phyloP scores from a whole-genome alignment of 2,888 invertebrate species.

The Aleiodes testaceus region DNA sequence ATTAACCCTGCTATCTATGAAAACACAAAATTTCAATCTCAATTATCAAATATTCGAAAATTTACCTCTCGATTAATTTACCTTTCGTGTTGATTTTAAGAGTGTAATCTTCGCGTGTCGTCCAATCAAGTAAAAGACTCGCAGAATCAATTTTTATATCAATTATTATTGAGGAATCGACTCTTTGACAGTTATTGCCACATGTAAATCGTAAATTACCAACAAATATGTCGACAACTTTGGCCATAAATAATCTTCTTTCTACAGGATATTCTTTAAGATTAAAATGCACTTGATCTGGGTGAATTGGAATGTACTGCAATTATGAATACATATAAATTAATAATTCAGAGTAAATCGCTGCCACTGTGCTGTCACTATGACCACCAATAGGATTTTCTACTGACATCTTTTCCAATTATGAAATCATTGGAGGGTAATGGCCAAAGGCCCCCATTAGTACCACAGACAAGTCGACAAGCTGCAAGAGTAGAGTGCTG shows the following conservation, averaged over 20 bases:
- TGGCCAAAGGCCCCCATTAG: conserved; percentile 61
- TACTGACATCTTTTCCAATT: conserved; percentile 56
- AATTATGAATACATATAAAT: background rate
- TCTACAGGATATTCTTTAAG: conserved; percentile 58
- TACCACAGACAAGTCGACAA: conserved; percentile 60
- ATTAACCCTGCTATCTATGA: conserved; percentile 73
- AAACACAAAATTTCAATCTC: background rate
- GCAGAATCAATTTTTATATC: conserved; percentile 75
- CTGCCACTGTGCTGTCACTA: too few relatives aligned
- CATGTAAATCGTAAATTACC: conserved; percentile 78
- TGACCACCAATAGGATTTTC: background rate
- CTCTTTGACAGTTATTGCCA: conserved; percentile 72
- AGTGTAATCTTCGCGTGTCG: conserved; percentile 81
- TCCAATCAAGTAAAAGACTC: conserved; percentile 77
- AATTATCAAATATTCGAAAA: background rate
- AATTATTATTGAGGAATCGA: conserved; percentile 76
- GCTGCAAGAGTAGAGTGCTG: conserved; percentile 58
- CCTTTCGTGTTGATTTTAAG: conserved; percentile 77
- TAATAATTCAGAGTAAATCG: too few relatives aligned
- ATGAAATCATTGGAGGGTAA: conserved; percentile 56
- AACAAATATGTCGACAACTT: conserved; percentile 76
- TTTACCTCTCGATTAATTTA: too few relatives aligned
- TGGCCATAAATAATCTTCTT: conserved; percentile 74
- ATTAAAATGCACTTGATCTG: conserved; percentile 46
- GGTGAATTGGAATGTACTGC: conserved; percentile 50